Conservation (phyloP, 92 coral and sea anemone species). For the Galaxea fascicularis region DNA sequence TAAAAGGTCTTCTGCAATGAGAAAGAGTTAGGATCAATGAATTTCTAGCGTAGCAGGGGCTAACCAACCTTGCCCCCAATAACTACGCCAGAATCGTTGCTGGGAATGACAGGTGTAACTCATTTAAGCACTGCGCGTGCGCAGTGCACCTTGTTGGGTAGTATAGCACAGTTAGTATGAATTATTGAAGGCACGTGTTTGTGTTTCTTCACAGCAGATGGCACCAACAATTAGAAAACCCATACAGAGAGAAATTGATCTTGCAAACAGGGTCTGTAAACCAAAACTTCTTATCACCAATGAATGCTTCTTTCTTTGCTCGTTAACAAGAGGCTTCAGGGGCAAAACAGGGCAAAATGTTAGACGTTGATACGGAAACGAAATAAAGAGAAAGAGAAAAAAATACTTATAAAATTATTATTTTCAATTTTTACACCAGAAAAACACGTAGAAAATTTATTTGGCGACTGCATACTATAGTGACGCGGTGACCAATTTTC, state of each 20-base stretch:
- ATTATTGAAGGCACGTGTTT: conserved; percentile 84
- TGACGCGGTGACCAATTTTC: conserved; percentile 31
- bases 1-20: background rate
- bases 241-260: conserved; percentile 55
- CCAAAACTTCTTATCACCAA: conserved; percentile 33
- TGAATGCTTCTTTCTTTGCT: conserved; percentile 2
- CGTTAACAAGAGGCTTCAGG: background rate
- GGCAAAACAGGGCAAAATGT: background rate
- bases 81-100: conserved; percentile 74
- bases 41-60: conserved; percentile 18
- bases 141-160: conserved; percentile 37
- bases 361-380: background rate
- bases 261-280: conserved; percentile 43
- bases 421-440: background rate
- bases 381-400: background rate
- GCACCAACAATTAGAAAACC: conserved; percentile 76
- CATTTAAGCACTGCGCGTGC: conserved; percentile 70
- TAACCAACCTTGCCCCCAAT: conserved; percentile 26
- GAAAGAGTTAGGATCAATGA: background rate
- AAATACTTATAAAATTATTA: background rate
- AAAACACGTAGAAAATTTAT: background rate
- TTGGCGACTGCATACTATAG: conserved; percentile 29
- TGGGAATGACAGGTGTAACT: conserved; percentile 87
- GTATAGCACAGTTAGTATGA: conserved; percentile 57
- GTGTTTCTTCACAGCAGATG: conserved; percentile 74